These are phyloP conservation scores for Spicauda simplicius DNA, from an alignment of 2,888 invertebrate species.

Conservation along the genomic window DNA sequence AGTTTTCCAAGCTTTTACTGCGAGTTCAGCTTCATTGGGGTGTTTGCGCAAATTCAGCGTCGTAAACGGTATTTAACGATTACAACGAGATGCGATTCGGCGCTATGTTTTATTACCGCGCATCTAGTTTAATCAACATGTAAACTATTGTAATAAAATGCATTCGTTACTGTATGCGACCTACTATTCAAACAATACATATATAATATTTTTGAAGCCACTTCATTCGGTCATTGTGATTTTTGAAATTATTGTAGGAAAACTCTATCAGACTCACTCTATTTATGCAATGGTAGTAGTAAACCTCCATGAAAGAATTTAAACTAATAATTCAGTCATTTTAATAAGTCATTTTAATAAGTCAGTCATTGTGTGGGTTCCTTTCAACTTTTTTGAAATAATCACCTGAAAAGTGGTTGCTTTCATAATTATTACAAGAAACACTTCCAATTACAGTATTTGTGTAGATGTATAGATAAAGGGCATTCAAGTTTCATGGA, in stretches of 20 bases:
- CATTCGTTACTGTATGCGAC: conserved; percentile 15
- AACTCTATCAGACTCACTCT: too few species aligned
- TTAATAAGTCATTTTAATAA: too few species aligned
- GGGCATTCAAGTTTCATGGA: conserved; percentile 10
- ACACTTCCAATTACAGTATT: too few species aligned
- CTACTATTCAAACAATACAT: not conserved
- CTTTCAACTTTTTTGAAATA: too few species aligned
- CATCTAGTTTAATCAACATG: conserved; percentile 35
- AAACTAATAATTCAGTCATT: too few species aligned
- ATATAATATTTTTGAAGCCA: too few species aligned
- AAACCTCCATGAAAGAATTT: too few species aligned
- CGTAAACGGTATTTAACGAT: conserved; percentile 62
- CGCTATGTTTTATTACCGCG: conserved; percentile 36
- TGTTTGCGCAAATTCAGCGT: conserved; percentile 57
- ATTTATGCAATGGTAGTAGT: too few species aligned
- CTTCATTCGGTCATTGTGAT: too few species aligned
- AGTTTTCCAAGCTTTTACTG: conserved; percentile 53
- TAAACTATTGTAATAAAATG: conserved; percentile 30
- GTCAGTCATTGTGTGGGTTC: too few species aligned
- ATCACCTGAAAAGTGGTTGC: not conserved
- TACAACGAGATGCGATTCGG: conserved; percentile 41
- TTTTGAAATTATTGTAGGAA: too few species aligned
- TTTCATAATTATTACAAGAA: too few species aligned
- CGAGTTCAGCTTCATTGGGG: conserved; percentile 48
- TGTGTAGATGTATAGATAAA: conserved; percentile 15